Evolutionary conservation across 2,797 vertebrate species (phyloP).

Genomic region (Peromyscus aztecus): DNA sequence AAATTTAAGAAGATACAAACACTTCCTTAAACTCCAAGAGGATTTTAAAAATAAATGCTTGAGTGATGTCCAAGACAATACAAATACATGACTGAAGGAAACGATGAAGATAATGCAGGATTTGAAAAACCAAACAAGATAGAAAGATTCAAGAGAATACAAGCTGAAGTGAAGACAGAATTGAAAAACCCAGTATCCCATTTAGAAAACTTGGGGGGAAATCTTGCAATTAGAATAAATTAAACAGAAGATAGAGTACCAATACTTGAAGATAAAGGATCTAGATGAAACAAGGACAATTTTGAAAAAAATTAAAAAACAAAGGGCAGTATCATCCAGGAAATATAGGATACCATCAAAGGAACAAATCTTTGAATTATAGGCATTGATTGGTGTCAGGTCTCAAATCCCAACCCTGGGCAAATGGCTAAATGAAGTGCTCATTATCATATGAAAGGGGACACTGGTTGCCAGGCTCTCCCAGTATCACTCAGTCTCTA

Average conservation of each 20-base stretch:
- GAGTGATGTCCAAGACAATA: neutral
- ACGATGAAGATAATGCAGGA: neutral
- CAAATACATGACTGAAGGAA: neutral
- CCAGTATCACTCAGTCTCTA: too few species aligned
- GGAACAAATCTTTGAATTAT: neutral
- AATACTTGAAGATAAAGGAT: neutral
- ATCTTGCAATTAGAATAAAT: neutral
- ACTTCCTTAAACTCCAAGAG: neutral
- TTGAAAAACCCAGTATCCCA: neutral
- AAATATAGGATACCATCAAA: neutral
- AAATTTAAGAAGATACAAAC: neutral
- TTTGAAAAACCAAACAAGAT: neutral
- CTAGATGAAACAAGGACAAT: neutral
- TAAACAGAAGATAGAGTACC: neutral
- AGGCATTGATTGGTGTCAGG: neutral
- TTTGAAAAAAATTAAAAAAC: neutral
- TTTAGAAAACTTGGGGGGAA: neutral
- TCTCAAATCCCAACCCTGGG: neutral
- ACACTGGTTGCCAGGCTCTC: neutral
- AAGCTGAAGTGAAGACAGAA: neutral
- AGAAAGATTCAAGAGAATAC: neutral
- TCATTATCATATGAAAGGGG: neutral
- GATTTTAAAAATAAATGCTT: neutral
- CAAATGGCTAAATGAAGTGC: neutral
- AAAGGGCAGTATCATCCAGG: neutral